Conservation (phyloP, 2,113 vertebrate genomes). For the Cavia aperea region DNA sequence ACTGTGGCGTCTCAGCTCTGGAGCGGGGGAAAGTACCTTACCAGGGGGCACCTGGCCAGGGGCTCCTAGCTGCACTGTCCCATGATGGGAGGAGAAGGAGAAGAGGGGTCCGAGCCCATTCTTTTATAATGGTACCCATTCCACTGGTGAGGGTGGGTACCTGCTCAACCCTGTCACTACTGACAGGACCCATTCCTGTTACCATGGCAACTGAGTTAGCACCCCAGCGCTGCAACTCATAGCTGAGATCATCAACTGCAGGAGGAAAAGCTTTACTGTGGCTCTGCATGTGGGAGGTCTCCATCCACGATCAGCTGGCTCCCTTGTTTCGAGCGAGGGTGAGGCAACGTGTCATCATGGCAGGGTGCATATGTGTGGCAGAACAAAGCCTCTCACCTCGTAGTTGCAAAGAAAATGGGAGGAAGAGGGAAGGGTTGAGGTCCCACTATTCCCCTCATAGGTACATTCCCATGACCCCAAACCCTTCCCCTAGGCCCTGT, state of each 20-base stretch:
- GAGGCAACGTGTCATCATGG: neutral
- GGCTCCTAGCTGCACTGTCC: neutral
- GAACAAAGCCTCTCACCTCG: too few relatives aligned
- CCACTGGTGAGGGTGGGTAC: neutral
- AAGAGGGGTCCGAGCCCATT: neutral
- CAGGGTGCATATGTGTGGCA: neutral
- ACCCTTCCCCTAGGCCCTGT: neutral
- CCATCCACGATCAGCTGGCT: neutral
- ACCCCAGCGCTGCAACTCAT: too few relatives aligned
- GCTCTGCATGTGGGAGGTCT: neutral
- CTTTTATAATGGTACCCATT: neutral
- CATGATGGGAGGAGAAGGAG: too few relatives aligned
- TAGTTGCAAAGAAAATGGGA: neutral
- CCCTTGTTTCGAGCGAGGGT: neutral
- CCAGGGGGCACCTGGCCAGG: rapidly evolving
- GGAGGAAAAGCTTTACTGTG: neutral
- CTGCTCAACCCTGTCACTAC: neutral
- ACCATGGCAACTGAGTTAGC: neutral
- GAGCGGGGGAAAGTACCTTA: neutral
- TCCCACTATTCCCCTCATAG: neutral
- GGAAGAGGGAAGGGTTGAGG: neutral
- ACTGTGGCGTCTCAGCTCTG: neutral
- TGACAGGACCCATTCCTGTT: neutral
- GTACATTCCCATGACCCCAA: neutral
- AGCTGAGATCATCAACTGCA: neutral